Conservation (phyloP, 2,888 invertebrate species). For the Tyria jacobaeae region DNA sequence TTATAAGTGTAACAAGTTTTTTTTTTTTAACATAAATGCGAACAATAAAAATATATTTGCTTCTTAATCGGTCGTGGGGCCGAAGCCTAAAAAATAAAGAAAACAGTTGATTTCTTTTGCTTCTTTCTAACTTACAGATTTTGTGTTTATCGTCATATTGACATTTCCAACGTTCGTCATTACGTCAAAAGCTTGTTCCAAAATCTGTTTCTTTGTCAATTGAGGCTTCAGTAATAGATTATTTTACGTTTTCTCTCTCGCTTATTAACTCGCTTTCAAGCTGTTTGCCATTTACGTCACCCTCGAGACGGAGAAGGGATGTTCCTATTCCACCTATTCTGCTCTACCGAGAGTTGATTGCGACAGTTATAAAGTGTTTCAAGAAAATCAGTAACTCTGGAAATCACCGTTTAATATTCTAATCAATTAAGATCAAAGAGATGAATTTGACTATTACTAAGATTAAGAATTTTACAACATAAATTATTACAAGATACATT, state of each 20-base stretch:
- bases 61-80: neutral
- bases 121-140: neutral
- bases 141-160: neutral
- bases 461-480: too few relatives aligned
- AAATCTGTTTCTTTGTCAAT: neutral
- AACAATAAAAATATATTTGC: neutral
- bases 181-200: neutral
- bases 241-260: too few relatives aligned
- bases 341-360: too few relatives aligned
- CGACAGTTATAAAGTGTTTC: too few relatives aligned
- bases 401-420: constrained; percentile 23
- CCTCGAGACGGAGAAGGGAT: too few relatives aligned
- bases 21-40: too few relatives aligned
- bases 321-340: too few relatives aligned
- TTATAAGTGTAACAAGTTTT: neutral
- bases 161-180: neutral
- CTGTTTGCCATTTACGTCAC: too few relatives aligned
- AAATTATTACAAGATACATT: too few relatives aligned
- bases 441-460: constrained; percentile 23
- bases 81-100: neutral
- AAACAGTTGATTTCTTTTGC: neutral
- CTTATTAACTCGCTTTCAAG: too few relatives aligned
- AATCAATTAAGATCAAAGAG: constrained; percentile 23
- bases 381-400: neutral
- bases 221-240: neutral